phyloP scores from a whole-genome alignment of 2,113 vertebrate genomes.

The Odobenus rosmarus region DNA sequence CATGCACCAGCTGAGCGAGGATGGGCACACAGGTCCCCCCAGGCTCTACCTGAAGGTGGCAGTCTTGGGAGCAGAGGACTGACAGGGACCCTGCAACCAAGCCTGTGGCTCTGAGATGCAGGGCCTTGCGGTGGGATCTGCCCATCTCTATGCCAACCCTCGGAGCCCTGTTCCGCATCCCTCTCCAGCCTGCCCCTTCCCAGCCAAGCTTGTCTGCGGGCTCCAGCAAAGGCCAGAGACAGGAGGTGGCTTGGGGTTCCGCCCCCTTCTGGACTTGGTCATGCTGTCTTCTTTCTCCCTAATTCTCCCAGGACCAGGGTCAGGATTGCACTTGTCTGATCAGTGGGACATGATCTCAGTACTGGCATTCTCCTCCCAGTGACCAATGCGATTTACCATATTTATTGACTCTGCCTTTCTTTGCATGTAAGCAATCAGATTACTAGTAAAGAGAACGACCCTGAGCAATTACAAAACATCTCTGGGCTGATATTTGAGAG shows the following conservation, averaged over 20 bases:
- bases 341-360: neutral
- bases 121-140: neutral
- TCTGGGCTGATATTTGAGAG: constrained; percentile 53
- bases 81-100: neutral
- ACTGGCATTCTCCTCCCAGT: neutral
- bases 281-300: neutral
- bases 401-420: constrained; percentile 59
- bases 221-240: neutral
- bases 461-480: constrained; percentile 64
- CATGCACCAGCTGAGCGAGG: neutral
- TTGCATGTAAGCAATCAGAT: constrained; percentile 62
- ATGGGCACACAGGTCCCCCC: neutral
- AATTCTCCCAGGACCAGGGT: neutral
- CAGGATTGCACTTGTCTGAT: neutral
- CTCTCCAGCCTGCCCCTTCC: neutral
- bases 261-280: neutral
- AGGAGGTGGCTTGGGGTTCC: neutral
- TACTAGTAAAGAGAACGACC: constrained; percentile 60
- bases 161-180: neutral
- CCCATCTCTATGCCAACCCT: too few species aligned
- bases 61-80: neutral
- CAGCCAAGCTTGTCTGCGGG: neutral
- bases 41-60: neutral
- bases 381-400: constrained; percentile 19
- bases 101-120: neutral